Evolutionary conservation across 53 echinoderm and acorn worm genomes (phyloP).

Genomic region (Stichopus horrens): DNA sequence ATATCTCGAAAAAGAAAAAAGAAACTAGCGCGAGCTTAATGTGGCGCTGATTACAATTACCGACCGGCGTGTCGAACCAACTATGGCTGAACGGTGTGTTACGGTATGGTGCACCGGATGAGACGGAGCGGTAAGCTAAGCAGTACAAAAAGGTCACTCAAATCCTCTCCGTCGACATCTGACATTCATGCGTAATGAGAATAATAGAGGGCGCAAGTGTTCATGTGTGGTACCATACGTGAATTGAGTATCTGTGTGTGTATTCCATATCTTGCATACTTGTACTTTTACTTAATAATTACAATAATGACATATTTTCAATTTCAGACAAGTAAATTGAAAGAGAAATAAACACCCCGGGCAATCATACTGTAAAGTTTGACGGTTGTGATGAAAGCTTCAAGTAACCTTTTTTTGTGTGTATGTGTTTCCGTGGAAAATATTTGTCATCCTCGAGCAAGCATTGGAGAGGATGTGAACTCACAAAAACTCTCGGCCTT

Average conservation of each 20-base stretch:
- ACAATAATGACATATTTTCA: background rate
- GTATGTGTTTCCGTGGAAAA: background rate
- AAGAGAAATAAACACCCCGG: background rate
- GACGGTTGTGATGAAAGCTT: constrained; percentile 8
- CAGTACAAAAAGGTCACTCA: constrained; percentile 6
- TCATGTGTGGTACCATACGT: no score
- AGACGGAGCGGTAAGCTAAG: constrained; percentile 23
- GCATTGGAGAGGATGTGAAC: no score
- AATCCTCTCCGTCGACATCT: background rate
- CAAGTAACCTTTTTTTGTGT: background rate
- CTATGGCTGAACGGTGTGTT: constrained; percentile 39
- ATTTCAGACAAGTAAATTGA: background rate
- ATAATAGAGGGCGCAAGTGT: no score
- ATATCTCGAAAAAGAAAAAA: background rate
- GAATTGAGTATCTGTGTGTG: no score
- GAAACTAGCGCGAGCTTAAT: background rate
- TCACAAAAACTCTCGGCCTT: no score
- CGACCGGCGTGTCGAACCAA: constrained; percentile 31
- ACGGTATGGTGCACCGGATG: constrained; percentile 19
- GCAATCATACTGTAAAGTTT: background rate
- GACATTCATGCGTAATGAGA: no score
- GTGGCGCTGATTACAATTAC: constrained; percentile 36
- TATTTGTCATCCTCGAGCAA: background rate
- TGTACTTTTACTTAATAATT: background rate
- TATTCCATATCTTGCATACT: no score